Evolutionary conservation across 1,140 invertebrate genomes (phyloP), one percentile per base, ranked within the genome.

Genomic region (Panonychus citri): DNA sequence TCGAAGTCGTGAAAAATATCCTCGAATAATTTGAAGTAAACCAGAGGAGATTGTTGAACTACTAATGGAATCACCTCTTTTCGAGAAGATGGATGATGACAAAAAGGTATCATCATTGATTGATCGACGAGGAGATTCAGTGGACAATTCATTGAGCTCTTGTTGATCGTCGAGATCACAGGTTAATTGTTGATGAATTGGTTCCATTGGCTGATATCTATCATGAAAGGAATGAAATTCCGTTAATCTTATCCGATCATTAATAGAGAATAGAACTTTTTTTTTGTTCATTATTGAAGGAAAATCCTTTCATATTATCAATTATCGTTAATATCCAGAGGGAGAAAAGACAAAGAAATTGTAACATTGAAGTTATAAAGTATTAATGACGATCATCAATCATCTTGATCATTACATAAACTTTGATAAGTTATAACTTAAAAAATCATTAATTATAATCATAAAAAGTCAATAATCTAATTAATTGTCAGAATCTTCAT

Each of bases 101-200:
- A 27, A 12, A 26, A 27, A 46, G 12, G 10, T 13, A 42, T 58
- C 28, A 37, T 24, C 26, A 24, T 49, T 30, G 27, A 21, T n/a
- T n/a, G 54, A 55, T 24, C 34, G n/a, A 24, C 17, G 43, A 30
- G 19, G 28, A 8, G 43, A 54, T 10, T 39, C 39, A 17, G 13
- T 26, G 2, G 43, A 53, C 25, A 34, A 17, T 43, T 50, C 39
- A 34, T 55, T 59, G 28, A 57, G 25, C 30, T 60, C 53, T 49
- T 60, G 48, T 39, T 55, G 50, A 37, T 56, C 27, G 25, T 34
- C 27, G 25, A 42, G 28, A 19, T 39, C 46, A 27, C 13, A 17
- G 15, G 39, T 40, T 30, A 54, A 24, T 19, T 34, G 15, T 21
- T 43, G 53, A 49, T 56, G 39, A 19, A 37, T 49, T 30, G 40